Evolutionary conservation across 2,888 invertebrate genomes (phyloP), one percentile per base, ranked within the genome.

Genomic region (Trichacis sp.): DNA sequence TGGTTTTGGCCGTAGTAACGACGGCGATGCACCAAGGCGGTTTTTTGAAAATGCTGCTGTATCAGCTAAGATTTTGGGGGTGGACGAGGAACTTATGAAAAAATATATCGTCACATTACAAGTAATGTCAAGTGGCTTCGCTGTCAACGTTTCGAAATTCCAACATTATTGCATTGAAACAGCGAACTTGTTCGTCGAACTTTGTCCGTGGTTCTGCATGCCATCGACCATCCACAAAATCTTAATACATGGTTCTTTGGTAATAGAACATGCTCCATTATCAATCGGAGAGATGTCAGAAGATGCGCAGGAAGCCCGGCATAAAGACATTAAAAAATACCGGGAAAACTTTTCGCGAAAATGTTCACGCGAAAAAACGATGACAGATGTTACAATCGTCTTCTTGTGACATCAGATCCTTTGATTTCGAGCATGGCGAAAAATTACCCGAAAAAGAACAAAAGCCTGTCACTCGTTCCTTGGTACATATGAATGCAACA

Each of bases 181-280:
- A 46, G 63, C 62, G 33, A 53, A 58, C 15, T n/a, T 63, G 17
- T 71, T 64, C 50, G 68, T 68, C 2, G 15, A 56, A 6, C 20
- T 43, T 20, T 77, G 77, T 61, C 66, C 71, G 2, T 78, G 76
- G 75, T 77, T 70, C 49, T 62, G 57, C 45, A 78, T 79, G 77
- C 74, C 77, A 38, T 63, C 71, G 15, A 68, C 64, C 15, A 64
- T 76, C 1, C 75, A 74, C 47, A 75, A 73, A 60, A 53, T 76
- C 15, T 53, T 75, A 15, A 55, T 73, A 24, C 72, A 74, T 55
- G 69, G 73, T 1, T n/a, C 38, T 14, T 52, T 65, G 18, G 61
- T 78, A 8, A 68, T 77, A 47, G 36, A 55, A 18, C 64, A 57
- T 14, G 59, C 67, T 29, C 11, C 70, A 49, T 57, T 77, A n/a